Evolutionary conservation across 2,113 vertebrate species (phyloP).

Genomic region (Takifugu flavidus): DNA sequence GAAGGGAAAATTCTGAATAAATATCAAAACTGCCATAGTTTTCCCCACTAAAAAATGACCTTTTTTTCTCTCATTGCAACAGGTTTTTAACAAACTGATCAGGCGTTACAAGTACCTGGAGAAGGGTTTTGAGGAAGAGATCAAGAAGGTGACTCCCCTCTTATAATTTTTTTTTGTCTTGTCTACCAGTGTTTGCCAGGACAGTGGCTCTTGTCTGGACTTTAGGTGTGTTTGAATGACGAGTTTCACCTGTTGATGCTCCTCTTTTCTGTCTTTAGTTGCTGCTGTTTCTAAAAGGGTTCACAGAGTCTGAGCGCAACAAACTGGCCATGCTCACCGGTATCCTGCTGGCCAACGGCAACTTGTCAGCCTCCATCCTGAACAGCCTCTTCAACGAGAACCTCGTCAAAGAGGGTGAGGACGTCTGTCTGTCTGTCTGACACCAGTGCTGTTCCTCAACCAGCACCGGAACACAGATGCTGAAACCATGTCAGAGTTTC

Average conservation of each 20-base stretch:
- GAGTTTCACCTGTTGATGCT: background rate
- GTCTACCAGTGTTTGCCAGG: background rate
- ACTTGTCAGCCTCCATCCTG: slow-evolving; percentile 93
- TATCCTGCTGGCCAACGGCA: slow-evolving; percentile 95
- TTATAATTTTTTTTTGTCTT: background rate
- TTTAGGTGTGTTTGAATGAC: too few relatives aligned
- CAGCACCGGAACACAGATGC: too few relatives aligned
- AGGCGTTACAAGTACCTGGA: slow-evolving; percentile 99
- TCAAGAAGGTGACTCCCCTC: slow-evolving; percentile 89
- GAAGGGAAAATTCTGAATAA: too few relatives aligned
- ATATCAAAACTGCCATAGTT: too few relatives aligned
- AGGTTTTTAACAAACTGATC: slow-evolving; percentile 99
- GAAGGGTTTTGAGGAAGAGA: slow-evolving; percentile 99
- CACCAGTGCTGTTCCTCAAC: too few relatives aligned
- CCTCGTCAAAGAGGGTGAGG: slow-evolving; percentile 94
- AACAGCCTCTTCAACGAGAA: slow-evolving; percentile 98
- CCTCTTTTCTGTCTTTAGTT: slow-evolving; percentile 71
- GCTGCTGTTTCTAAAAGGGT: slow-evolving; percentile 97
- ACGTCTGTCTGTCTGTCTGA: too few relatives aligned
- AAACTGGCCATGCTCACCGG: slow-evolving; percentile 97
- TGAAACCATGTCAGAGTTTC: background rate
- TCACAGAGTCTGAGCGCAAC: slow-evolving; percentile 98
- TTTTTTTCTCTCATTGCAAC: background rate
- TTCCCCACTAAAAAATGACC: background rate
- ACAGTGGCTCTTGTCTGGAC: too few relatives aligned